Conservation (phyloP, 2,797 vertebrate genomes). For the Heterohyrax brucei region DNA sequence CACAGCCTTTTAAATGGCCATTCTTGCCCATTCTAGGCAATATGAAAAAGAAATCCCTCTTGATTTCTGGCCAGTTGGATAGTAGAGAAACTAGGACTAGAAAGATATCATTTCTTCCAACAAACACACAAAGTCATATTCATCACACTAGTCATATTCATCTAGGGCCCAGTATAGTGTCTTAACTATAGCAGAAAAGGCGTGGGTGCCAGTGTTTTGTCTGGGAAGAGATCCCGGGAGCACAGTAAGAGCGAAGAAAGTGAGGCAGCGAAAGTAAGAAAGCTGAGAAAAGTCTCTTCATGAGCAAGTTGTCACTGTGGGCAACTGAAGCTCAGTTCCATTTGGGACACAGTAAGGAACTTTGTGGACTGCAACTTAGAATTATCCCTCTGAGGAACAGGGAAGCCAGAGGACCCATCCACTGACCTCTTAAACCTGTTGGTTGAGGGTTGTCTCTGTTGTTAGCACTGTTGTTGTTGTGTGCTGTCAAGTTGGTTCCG, state of each 20-base stretch:
- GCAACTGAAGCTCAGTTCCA: neutral
- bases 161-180: neutral
- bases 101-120: slow-evolving; percentile 23
- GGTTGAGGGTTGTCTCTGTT: neutral
- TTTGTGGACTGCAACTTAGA: neutral
- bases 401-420: neutral
- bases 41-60: neutral
- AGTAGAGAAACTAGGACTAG: neutral
- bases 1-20: neutral
- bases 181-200: slow-evolving; percentile 4
- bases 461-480: neutral
- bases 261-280: neutral
- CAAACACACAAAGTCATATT: neutral
- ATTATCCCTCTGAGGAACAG: neutral
- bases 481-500: neutral
- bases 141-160: neutral
- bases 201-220: neutral
- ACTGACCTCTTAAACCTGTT: slow-evolving; percentile 44
- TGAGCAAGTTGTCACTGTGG: neutral
- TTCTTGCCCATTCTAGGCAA: slow-evolving; percentile 1
- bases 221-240: slow-evolving; percentile 10
- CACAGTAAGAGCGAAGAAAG: neutral
- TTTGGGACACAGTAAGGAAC: neutral
- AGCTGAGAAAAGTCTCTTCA: slow-evolving; percentile 6
- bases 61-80: slow-evolving; percentile 49